A percentile compares a stretch with the other conserved stretches of the same genome.
Conservation (phyloP, 2,888 invertebrate genomes). For the Penaeus monodon region DNA sequence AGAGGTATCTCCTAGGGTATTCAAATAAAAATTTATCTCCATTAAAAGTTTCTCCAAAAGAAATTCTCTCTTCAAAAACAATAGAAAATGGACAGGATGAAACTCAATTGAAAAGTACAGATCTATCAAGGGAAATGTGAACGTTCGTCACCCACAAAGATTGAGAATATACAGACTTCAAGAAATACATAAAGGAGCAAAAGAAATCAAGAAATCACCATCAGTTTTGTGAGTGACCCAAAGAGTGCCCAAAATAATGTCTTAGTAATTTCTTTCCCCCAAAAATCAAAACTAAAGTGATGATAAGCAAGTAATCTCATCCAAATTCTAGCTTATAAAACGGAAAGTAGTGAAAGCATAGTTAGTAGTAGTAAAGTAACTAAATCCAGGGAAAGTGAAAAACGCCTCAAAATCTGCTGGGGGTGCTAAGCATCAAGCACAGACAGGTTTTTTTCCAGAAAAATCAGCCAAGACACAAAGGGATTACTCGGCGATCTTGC, state of each 20-base stretch:
- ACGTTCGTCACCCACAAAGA: conserved; percentile 32
- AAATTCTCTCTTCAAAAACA: conserved; percentile 47
- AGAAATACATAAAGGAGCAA: conserved; percentile 25
- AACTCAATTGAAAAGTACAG: conserved; percentile 39
- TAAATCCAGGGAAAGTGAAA: conserved; percentile 33
- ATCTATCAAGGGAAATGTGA: conserved; percentile 41
- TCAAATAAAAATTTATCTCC: conserved; percentile 31
- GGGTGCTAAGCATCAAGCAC: conserved; percentile 26
- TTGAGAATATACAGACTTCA: conserved; percentile 19
- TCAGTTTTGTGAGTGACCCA: conserved; percentile 43
- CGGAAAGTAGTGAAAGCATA: conserved; percentile 28
- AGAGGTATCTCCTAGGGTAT: conserved; percentile 58
- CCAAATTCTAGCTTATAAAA: conserved; percentile 42
- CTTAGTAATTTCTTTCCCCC: conserved; percentile 51
- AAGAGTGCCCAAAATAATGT: conserved; percentile 57
- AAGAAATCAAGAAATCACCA: conserved; percentile 37
- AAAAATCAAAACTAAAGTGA: conserved; percentile 54
- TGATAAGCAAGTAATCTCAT: conserved; percentile 37
- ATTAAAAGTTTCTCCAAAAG: conserved; percentile 42
- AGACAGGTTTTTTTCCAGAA: conserved; percentile 33
- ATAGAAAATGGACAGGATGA: conserved; percentile 40
- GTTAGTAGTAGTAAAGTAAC: conserved; percentile 21
- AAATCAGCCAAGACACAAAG: conserved; percentile 29
- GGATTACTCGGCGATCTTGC: conserved; percentile 32
- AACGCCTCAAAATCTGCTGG: conserved; percentile 15